Conservation (phyloP, 2,113 vertebrate species). For the Riparia riparia region DNA sequence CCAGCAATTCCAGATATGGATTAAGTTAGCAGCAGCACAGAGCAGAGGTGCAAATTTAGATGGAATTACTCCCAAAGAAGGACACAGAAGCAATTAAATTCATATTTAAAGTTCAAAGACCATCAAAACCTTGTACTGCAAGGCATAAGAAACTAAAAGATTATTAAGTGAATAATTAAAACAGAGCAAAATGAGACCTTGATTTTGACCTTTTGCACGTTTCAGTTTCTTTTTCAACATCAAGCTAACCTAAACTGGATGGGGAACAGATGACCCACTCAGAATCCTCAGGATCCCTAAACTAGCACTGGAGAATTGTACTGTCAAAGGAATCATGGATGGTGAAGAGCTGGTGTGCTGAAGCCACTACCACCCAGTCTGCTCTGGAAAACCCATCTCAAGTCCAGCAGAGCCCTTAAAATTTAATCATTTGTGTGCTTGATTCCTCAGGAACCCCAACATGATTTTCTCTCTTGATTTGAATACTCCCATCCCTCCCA, state of each 20-base stretch:
- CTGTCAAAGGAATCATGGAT: background rate
- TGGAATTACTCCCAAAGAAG: background rate
- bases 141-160: background rate
- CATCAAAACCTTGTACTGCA: background rate
- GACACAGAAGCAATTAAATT: background rate
- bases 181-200: background rate
- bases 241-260: background rate
- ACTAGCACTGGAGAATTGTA: background rate
- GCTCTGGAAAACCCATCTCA: background rate
- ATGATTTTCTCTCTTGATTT: background rate
- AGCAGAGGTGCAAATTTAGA: background rate
- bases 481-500: background rate
- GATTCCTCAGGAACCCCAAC: background rate
- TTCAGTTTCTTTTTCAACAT: background rate
- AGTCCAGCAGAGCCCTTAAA: background rate
- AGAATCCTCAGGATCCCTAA: background rate
- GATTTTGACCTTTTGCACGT: background rate
- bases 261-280: background rate
- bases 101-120: background rate
- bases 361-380: background rate
- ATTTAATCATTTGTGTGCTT: background rate
- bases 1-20: background rate
- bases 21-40: background rate
- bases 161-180: conserved; percentile 5
- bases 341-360: background rate